Percentiles rank a stretch among this genome's conserved stretches.
Conservation (phyloP, 92 coral and sea anemone genomes). For the Isaurus tuberculatus region DNA sequence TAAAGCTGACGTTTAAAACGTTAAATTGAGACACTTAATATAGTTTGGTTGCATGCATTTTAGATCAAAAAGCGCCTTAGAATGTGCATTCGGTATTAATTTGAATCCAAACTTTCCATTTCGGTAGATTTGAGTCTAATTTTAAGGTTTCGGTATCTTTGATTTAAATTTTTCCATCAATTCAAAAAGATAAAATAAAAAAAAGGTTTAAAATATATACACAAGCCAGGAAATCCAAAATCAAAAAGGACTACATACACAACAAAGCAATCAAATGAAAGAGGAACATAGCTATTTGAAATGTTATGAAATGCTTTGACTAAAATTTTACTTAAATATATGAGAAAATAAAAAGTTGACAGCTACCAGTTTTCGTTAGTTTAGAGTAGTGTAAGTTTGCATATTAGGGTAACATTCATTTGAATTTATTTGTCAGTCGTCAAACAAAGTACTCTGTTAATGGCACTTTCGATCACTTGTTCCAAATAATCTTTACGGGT, state of each 20-base stretch:
- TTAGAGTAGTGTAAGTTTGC: neutral
- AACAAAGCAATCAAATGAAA: too few species aligned
- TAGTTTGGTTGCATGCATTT: neutral
- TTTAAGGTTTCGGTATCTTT: neutral
- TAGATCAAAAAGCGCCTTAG: neutral
- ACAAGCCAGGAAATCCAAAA: too few species aligned
- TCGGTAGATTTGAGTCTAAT: neutral
- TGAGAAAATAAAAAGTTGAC: neutral
- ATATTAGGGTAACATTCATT: neutral
- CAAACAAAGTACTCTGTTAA: constrained; percentile 19
- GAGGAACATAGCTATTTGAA: too few species aligned
- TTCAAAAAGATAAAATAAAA: too few species aligned
- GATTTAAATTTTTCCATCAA: too few species aligned
- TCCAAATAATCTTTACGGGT: neutral
- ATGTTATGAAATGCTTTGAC: neutral
- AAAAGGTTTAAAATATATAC: too few species aligned
- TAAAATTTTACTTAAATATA: neutral
- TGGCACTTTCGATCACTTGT: neutral
- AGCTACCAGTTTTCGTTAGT: neutral
- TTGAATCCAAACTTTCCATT: neutral
- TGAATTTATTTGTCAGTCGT: constrained; percentile 10
- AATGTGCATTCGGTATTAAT: neutral
- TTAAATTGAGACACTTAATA: neutral
- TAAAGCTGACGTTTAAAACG: neutral
- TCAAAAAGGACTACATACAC: too few species aligned